These are phyloP conservation scores for Beris morrisii DNA, from an alignment of 2,888 invertebrate genomes.

Conservation along the genomic window DNA sequence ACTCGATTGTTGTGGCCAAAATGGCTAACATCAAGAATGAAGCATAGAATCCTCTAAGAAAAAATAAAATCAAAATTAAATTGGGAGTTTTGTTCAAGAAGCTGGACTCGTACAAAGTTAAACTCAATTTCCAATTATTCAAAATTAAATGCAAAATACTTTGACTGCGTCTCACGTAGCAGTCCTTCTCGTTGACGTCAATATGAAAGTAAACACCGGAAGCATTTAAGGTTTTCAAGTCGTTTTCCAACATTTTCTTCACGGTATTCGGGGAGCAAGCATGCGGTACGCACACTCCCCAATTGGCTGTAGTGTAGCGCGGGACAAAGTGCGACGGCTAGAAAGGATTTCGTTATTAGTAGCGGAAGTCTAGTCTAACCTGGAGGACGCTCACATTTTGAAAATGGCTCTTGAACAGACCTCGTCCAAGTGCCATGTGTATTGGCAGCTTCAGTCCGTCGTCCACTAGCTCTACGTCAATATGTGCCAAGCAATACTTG, in stretches of 20 bases:
- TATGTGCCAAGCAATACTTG: conserved; percentile 68
- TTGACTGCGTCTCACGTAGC: conserved; percentile 58
- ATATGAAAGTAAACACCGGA: conserved; percentile 63
- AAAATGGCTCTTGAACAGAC: conserved; percentile 65
- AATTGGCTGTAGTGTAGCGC: conserved; percentile 69
- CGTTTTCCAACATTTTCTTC: conserved; percentile 59
- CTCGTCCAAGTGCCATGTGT: conserved; percentile 66
- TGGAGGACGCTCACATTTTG: conserved; percentile 60
- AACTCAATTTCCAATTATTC: conserved; percentile 55
- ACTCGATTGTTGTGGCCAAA: conserved; percentile 58
- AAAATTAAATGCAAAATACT: conserved; percentile 46
- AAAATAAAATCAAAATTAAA: conserved; percentile 3
- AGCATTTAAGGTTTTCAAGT: conserved; percentile 63
- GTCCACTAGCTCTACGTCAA: conserved; percentile 64
- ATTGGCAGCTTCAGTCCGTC: conserved; percentile 65
- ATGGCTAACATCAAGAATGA: conserved; percentile 55
- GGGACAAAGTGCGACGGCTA: conserved; percentile 74
- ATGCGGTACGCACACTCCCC: conserved; percentile 71
- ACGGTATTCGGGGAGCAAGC: conserved; percentile 64
- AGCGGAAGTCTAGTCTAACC: not conserved
- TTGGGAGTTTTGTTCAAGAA: not conserved
- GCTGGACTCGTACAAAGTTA: conserved; percentile 56
- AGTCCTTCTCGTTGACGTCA: conserved; percentile 63
- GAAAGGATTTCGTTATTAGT: conserved; percentile 40
- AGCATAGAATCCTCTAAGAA: conserved; percentile 57